A percentile compares a stretch with the other conserved stretches of the same genome.
phyloP scores from a whole-genome alignment of 23 tunicate species.

The Halocynthia aurantium region DNA sequence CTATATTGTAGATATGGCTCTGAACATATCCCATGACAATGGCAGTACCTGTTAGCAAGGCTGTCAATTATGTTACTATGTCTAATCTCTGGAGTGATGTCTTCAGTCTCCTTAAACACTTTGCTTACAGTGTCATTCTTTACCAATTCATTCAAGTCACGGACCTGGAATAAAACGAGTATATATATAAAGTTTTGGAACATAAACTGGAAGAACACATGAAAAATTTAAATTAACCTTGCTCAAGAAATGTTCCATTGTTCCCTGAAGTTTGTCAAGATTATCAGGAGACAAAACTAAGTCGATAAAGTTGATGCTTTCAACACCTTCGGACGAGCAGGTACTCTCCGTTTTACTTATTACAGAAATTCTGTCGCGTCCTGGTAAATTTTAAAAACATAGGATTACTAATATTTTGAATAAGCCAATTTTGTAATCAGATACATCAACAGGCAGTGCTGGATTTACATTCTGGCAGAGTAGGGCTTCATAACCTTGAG shows the following conservation, averaged over 20 bases:
- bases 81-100: slow-evolving; percentile 64
- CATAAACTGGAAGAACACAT: background rate
- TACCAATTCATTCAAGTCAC: slow-evolving; percentile 59
- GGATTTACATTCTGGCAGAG: too few relatives aligned
- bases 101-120: slow-evolving; percentile 68
- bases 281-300: slow-evolving; percentile 60
- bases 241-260: slow-evolving; percentile 73
- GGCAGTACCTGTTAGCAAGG: slow-evolving; percentile 46
- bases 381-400: slow-evolving; percentile 18
- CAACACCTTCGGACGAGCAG: slow-evolving; percentile 75
- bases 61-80: slow-evolving; percentile 51
- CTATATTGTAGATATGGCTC: background rate
- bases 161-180: slow-evolving; percentile 30
- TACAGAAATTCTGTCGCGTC: slow-evolving; percentile 73
- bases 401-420: background rate
- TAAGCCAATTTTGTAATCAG: too few relatives aligned
- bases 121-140: slow-evolving; percentile 39
- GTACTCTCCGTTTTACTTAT: slow-evolving; percentile 85
- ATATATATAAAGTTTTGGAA: background rate
- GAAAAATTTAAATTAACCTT: slow-evolving; percentile 36
- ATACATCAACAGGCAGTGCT: too few relatives aligned
- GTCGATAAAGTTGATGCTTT: slow-evolving; percentile 67
- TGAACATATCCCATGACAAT: background rate
- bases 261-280: slow-evolving; percentile 87
- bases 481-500: too few relatives aligned